Evolutionary conservation across 2,888 invertebrate species (phyloP).

Genomic region (Saturnia japonica): DNA sequence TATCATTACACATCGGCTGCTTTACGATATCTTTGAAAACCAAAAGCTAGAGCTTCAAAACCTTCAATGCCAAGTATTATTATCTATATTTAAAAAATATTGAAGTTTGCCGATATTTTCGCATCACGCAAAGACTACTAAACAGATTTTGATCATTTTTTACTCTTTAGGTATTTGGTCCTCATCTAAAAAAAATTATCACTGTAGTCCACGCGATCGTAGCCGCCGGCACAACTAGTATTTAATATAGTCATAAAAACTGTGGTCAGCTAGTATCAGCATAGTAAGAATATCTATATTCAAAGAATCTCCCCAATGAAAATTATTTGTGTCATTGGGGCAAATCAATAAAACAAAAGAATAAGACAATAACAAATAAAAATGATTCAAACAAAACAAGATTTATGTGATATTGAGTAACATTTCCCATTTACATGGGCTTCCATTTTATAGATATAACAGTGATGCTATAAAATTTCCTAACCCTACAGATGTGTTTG

Average conservation of each 20-base stretch:
- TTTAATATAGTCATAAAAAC: background rate
- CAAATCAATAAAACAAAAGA: slow-evolving; percentile 13
- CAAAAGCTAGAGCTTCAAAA: too few species aligned
- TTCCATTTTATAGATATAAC: slow-evolving; percentile 30
- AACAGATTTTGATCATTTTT: too few species aligned
- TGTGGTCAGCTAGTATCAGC: background rate
- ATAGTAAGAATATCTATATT: background rate
- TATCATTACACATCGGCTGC: too few species aligned
- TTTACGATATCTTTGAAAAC: too few species aligned
- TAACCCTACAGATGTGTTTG: slow-evolving; percentile 5
- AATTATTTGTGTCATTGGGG: slow-evolving; percentile 15
- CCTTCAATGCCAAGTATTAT: too few species aligned
- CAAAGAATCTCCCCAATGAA: background rate
- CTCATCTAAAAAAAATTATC: too few species aligned
- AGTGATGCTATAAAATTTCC: slow-evolving; percentile 19
- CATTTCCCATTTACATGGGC: slow-evolving; percentile 35
- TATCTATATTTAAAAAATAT: too few species aligned
- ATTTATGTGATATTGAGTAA: slow-evolving; percentile 34
- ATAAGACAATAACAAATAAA: slow-evolving; percentile 18
- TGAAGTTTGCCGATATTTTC: too few species aligned
- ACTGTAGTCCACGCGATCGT: too few species aligned
- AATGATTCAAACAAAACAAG: slow-evolving; percentile 29
- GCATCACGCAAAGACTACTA: too few species aligned
- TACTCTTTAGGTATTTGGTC: too few species aligned
- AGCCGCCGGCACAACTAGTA: background rate